Evolutionary conservation across 2,113 vertebrate species (phyloP).

Genomic region (Motacilla tschutschensis): DNA sequence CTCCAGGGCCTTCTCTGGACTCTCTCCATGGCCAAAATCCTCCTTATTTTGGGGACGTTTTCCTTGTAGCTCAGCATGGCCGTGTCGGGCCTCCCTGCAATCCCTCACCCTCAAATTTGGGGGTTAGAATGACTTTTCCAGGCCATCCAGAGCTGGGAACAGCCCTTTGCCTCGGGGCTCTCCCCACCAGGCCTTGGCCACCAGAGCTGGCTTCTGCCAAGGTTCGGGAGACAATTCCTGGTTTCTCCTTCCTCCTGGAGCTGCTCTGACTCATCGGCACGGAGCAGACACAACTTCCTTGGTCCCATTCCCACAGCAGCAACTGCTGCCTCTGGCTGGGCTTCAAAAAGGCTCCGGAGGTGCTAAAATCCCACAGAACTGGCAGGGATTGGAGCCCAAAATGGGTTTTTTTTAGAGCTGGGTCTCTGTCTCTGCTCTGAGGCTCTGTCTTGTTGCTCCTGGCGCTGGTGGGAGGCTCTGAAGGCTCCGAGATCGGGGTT

Average conservation of each 20-base stretch:
- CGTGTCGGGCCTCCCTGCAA: accelerated
- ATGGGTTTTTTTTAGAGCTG: background rate
- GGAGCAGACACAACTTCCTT: background rate
- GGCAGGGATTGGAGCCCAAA: background rate
- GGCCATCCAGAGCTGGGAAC: background rate
- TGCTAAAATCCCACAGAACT: background rate
- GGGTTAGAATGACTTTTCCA: background rate
- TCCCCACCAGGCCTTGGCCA: background rate
- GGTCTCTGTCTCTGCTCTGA: background rate
- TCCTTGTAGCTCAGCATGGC: background rate
- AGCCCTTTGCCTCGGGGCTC: background rate
- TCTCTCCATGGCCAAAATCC: background rate
- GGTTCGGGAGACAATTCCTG: background rate
- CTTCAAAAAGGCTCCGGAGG: background rate
- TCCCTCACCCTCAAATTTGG: background rate
- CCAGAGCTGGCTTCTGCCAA: background rate
- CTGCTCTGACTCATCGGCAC: background rate
- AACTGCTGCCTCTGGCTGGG: background rate
- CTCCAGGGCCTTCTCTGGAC: accelerated
- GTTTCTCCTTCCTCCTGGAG: background rate
- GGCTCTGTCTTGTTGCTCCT: background rate
- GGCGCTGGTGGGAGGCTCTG: background rate
- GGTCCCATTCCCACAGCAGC: background rate
- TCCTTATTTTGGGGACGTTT: background rate
- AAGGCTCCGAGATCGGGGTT: background rate